Percentiles rank a stretch among this genome's conserved stretches.
Evolutionary conservation across 1,140 invertebrate genomes (phyloP).

Genomic region (Palaemon carinicauda): DNA sequence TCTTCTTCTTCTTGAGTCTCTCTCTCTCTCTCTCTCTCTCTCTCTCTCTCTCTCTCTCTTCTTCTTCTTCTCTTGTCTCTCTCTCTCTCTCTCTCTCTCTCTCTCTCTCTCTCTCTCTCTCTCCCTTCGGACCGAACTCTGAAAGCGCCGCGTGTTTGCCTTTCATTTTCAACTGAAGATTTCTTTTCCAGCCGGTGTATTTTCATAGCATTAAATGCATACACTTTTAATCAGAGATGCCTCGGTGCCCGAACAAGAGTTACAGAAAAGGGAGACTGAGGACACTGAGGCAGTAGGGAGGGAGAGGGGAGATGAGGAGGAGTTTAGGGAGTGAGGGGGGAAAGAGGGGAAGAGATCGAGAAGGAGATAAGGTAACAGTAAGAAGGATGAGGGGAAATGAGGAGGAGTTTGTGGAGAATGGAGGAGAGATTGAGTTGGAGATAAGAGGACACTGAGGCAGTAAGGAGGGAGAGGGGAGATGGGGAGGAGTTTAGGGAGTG

Average conservation of each 20-base stretch:
- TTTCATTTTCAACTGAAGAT: constrained; percentile 36
- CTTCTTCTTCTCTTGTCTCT: neutral
- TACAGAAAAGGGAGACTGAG: neutral
- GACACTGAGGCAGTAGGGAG: neutral
- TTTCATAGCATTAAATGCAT: constrained; percentile 48
- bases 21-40: constrained; percentile 8
- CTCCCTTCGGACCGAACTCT: neutral
- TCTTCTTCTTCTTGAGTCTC: too few species aligned
- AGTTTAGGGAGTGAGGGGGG: neutral
- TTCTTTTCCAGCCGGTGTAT: constrained; percentile 41
- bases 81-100: neutral
- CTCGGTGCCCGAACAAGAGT: neutral
- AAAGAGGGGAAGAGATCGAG: neutral
- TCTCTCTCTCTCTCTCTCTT: constrained; percentile 5
- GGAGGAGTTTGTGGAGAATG: too few species aligned
- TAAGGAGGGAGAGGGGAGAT: neutral
- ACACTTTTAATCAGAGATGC: constrained; percentile 38
- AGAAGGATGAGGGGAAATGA: neutral
- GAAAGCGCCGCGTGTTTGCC: constrained; percentile 44
- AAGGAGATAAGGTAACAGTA: neutral
- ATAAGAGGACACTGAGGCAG: too few species aligned
- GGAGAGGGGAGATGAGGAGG: neutral
- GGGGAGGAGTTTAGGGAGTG: neutral
- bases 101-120: neutral
- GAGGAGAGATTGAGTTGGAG: too few species aligned